These are phyloP conservation scores for Ifrita kowaldi DNA, from an alignment of 2,113 vertebrate species.

Conservation along the genomic window DNA sequence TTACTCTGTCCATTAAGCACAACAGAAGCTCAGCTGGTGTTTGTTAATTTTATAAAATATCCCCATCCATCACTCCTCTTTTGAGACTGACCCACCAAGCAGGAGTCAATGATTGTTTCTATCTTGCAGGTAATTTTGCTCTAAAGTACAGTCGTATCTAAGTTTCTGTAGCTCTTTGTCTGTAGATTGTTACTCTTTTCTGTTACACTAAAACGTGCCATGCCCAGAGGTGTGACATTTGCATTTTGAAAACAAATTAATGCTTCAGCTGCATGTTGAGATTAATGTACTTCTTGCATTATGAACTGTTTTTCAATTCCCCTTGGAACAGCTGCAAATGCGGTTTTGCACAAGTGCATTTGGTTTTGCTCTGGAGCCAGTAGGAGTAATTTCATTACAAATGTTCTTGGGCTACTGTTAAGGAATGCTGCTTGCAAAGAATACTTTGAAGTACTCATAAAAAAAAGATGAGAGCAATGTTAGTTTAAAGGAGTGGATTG, in stretches of 20 bases:
- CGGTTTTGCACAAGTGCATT: slow-evolving; percentile 8
- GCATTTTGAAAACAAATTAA: slow-evolving; percentile 4
- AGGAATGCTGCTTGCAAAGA: neutral
- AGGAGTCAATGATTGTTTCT: neutral
- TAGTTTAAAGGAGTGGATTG: neutral
- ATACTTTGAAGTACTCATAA: neutral
- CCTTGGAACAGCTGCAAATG: neutral
- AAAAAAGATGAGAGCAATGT: neutral
- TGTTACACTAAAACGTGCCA: neutral
- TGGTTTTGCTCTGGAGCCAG: neutral
- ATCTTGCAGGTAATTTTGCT: neutral
- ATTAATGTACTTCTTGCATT: neutral
- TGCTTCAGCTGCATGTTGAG: neutral
- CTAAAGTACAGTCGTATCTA: neutral
- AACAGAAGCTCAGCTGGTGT: neutral
- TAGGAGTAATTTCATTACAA: neutral
- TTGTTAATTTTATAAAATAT: neutral
- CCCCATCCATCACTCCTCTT: neutral
- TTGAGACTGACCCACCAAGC: neutral
- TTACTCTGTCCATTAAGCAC: neutral
- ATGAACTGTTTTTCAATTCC: slow-evolving; percentile 7
- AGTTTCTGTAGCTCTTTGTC: neutral
- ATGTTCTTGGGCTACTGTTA: neutral
- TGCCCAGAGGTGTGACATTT: neutral
- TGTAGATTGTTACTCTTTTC: neutral